Percentiles rank a stretch among this genome's conserved stretches.
Conservation (phyloP, 2,888 invertebrate genomes). For the Dryobota labecula region DNA sequence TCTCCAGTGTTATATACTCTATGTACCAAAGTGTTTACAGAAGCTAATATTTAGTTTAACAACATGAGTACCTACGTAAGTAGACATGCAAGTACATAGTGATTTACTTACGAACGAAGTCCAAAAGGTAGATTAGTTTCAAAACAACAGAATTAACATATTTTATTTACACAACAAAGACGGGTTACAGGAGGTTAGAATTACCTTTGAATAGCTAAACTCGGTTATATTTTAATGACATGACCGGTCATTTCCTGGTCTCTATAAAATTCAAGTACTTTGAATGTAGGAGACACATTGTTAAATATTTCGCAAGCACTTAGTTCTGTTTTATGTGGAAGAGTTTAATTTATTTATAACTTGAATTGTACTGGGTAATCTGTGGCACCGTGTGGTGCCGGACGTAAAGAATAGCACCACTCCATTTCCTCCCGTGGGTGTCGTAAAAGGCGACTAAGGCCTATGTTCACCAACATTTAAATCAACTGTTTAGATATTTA, state of each 20-base stretch:
- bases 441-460: too few species aligned
- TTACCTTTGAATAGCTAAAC: constrained; percentile 81
- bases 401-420: too few species aligned
- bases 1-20: too few species aligned
- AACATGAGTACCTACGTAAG: constrained; percentile 34
- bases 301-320: constrained; percentile 37
- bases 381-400: too few species aligned
- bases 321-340: constrained; percentile 4
- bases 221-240: constrained; percentile 66
- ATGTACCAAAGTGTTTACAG: constrained; percentile 35
- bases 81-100: constrained; percentile 27
- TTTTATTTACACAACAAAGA: constrained; percentile 75
- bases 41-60: constrained; percentile 51
- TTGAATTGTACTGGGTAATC: background rate
- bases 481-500: too few species aligned
- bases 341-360: constrained; percentile 23
- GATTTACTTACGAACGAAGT: constrained; percentile 67
- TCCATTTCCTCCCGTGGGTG: too few species aligned
- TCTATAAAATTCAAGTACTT: constrained; percentile 39
- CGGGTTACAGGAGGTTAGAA: constrained; percentile 75
- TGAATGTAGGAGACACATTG: constrained; percentile 31
- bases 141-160: constrained; percentile 76
- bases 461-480: too few species aligned
- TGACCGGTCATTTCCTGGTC: constrained; percentile 68
- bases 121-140: constrained; percentile 71